Conservation (phyloP, 1,140 invertebrate species). For the Delia radicum region DNA sequence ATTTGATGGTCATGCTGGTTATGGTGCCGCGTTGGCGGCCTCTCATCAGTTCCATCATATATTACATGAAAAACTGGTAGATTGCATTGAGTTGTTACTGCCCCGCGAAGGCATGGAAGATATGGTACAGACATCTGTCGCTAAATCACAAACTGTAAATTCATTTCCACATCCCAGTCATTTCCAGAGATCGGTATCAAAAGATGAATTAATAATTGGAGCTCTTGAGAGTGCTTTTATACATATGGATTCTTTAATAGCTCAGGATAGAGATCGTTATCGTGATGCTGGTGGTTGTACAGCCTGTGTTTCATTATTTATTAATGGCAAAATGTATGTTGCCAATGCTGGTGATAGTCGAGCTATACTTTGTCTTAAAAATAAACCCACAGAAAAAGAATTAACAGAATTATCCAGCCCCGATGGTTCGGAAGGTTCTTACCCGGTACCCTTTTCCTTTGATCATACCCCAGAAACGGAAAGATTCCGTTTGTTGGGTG, state of each 20-base stretch:
- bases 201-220: slow-evolving; percentile 68
- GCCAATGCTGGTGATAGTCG: slow-evolving; percentile 89
- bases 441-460: slow-evolving; percentile 62
- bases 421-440: slow-evolving; percentile 33
- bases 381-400: too few relatives aligned
- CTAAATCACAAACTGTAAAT: slow-evolving; percentile 7
- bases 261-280: slow-evolving; percentile 62
- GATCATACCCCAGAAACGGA: slow-evolving; percentile 77
- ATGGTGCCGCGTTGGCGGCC: slow-evolving; percentile 77
- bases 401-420: not conserved
- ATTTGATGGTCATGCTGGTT: slow-evolving; percentile 86
- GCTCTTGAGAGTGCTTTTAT: slow-evolving; percentile 72
- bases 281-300: slow-evolving; percentile 74
- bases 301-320: slow-evolving; percentile 75
- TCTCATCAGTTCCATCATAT: slow-evolving; percentile 77
- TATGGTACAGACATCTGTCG: slow-evolving; percentile 27
- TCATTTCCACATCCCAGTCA: slow-evolving; percentile 44
- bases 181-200: slow-evolving; percentile 47
- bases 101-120: slow-evolving; percentile 35
- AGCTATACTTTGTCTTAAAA: slow-evolving; percentile 63
- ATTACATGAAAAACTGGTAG: slow-evolving; percentile 63
- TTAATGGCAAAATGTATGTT: slow-evolving; percentile 79
- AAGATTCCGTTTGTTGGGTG: slow-evolving; percentile 65
- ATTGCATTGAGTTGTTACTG: slow-evolving; percentile 47
- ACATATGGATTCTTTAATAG: slow-evolving; percentile 73